Conservation (phyloP, 2,888 invertebrate genomes). For the Eupithecia vulgata region DNA sequence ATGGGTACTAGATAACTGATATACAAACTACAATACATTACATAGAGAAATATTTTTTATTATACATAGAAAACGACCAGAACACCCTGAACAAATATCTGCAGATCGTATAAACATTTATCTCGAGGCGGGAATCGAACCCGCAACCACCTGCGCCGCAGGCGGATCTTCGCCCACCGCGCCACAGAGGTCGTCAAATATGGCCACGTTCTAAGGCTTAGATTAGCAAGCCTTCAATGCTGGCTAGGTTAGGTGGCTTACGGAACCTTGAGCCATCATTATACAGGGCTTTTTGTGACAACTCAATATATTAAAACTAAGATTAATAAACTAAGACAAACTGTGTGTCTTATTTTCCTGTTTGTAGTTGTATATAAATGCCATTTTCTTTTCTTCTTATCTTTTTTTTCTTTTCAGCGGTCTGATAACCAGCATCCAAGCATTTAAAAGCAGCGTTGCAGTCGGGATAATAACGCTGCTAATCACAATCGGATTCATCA, state of each 20-base stretch:
- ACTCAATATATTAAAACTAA: too few species aligned
- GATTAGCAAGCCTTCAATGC: not conserved
- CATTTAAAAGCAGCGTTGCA: constrained; percentile 86
- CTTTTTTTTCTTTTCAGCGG: constrained; percentile 80
- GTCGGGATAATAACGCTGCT: constrained; percentile 91
- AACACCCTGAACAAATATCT: too few species aligned
- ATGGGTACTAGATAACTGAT: too few species aligned
- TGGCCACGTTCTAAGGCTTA: not conserved
- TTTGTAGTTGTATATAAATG: not conserved
- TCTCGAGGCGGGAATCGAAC: too few species aligned
- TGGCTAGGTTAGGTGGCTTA: not conserved
- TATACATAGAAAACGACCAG: too few species aligned
- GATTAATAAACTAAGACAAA: too few species aligned
- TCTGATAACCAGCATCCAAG: constrained; percentile 88
- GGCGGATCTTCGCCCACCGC: too few species aligned
- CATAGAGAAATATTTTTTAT: too few species aligned
- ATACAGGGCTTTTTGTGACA: not conserved
- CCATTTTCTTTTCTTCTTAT: not conserved
- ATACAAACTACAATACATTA: too few species aligned
- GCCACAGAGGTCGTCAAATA: too few species aligned
- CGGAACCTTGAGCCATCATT: not conserved
- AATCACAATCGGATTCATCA: constrained; percentile 91
- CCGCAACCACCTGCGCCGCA: too few species aligned
- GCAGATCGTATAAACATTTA: too few species aligned
- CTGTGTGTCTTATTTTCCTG: not conserved